A percentile compares a stretch with the other conserved stretches of the same genome.
Evolutionary conservation across 2,888 invertebrate species (phyloP).

Genomic region (Tuberolachnus salignus): DNA sequence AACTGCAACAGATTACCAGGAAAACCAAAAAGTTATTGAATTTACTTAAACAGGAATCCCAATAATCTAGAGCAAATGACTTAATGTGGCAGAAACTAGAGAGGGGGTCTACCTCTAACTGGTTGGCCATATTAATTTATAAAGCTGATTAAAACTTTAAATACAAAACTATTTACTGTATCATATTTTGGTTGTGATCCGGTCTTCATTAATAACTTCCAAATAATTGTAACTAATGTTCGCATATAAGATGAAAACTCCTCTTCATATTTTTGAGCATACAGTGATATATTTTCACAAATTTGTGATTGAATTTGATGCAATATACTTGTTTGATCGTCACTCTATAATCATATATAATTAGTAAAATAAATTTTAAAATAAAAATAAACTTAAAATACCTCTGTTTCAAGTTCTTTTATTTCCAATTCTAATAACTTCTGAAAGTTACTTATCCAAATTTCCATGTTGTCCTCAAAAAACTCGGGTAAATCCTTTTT

Average conservation of each 20-base stretch:
- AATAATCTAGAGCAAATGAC: too few species aligned
- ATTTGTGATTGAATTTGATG: conserved; percentile 94
- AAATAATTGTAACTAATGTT: conserved; percentile 91
- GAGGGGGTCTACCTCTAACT: too few species aligned
- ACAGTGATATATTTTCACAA: conserved; percentile 92
- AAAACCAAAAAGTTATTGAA: too few species aligned
- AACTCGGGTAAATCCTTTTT: conserved; percentile 90
- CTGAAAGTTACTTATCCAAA: conserved; percentile 93
- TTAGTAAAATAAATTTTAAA: neutral
- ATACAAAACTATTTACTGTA: conserved; percentile 68
- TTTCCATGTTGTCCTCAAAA: conserved; percentile 96
- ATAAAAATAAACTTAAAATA: neutral
- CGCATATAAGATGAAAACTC: conserved; percentile 91
- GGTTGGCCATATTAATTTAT: too few species aligned
- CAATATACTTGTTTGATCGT: conserved; percentile 85
- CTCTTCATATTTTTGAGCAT: conserved; percentile 97
- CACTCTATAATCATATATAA: conserved; percentile 67
- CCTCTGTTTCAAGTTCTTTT: conserved; percentile 37
- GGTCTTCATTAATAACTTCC: conserved; percentile 87
- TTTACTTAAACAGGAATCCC: too few species aligned
- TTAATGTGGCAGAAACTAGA: too few species aligned
- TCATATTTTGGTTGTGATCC: conserved; percentile 88
- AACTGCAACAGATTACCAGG: too few species aligned
- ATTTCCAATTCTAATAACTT: conserved; percentile 68
- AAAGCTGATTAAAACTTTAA: too few species aligned